These are phyloP conservation scores for Calliphora vomitoria DNA, from an alignment of 2,888 invertebrate species.

Conservation along the genomic window DNA sequence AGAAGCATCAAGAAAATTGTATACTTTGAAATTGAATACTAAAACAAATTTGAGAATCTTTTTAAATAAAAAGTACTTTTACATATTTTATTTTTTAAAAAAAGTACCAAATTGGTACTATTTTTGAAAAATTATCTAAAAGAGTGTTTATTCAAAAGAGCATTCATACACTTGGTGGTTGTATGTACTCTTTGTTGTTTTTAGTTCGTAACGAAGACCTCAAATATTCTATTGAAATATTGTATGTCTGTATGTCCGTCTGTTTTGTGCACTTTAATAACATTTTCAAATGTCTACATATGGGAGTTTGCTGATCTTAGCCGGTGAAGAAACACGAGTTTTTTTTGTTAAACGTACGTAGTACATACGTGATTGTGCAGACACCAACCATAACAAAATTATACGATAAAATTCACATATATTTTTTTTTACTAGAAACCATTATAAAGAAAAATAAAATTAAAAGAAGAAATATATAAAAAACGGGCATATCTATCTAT, in stretches of 20 bases:
- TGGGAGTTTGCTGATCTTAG: slow-evolving; percentile 73
- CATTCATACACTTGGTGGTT: neutral
- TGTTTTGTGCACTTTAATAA: slow-evolving; percentile 58
- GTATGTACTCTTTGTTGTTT: slow-evolving; percentile 23
- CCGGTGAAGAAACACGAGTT: slow-evolving; percentile 68
- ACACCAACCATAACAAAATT: slow-evolving; percentile 18
- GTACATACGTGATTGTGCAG: neutral
- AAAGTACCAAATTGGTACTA: neutral
- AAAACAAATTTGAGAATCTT: neutral
- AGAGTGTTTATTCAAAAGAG: neutral
- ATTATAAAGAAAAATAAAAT: slow-evolving; percentile 29
- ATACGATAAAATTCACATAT: slow-evolving; percentile 43
- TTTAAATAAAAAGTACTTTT: neutral
- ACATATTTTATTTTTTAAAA: neutral
- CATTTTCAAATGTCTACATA: slow-evolving; percentile 59
- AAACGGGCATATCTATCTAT: slow-evolving; percentile 30
- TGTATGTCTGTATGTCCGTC: neutral
- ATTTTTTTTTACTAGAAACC: slow-evolving; percentile 25
- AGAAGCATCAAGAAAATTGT: neutral
- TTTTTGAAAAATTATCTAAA: neutral
- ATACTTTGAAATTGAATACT: too few species aligned
- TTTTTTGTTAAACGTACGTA: slow-evolving; percentile 4
- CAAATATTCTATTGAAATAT: slow-evolving; percentile 20
- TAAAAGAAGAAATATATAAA: slow-evolving; percentile 28
- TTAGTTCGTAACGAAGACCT: neutral